Evolutionary conservation across 2,113 vertebrate genomes (phyloP), one percentile per base, ranked within the genome.

Genomic region (Tricholaema leucomelas): DNA sequence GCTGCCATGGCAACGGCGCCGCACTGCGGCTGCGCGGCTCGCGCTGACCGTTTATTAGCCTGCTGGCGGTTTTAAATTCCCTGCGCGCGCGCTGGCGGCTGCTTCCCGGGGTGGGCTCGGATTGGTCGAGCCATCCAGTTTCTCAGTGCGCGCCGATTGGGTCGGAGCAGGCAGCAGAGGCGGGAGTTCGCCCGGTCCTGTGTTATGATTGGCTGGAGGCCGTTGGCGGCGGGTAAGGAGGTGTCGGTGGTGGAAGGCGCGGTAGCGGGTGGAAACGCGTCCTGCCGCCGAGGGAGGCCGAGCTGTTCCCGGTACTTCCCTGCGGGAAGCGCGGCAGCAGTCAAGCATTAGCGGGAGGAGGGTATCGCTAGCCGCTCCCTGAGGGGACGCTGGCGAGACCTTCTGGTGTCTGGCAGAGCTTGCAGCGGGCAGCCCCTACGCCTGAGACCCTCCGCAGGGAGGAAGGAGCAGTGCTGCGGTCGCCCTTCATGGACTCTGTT

Each of bases 111-210:
- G 23, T 2, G 21, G 3, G 8, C 25, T 7, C 6, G 12, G 65
- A 93, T 92, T 93, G 94, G 96, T 13, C 19, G 23, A 25, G 6
- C 0, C 1, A 0, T 4, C 6, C 2, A 14, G 3, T n/a, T 40
- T 11, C 10, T 12, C 7, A 0, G 38, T 1, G 17, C 6, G 4
- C 18, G 2, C 0, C 15, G 8, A 92, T 94, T 96, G 95, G 91
- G 3, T 12, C 0, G 7, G 0, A 4, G 2, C 2, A 0, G 6
- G 28, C 0, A 2, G 33, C 0, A 19, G 81, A 46, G 84, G 92
- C 18, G 78, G 87, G n/a, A 36, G 15, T 2, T 3, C 1, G 12
- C 46, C 4, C 6, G 2, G 17, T 1, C 9, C 0, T 6, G 40
- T 6, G 1, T 25, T 21, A 50, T 69, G 89, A 93, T 88, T 96